Conservation (phyloP, 1,140 invertebrate genomes). For the Babylonia areolata region DNA sequence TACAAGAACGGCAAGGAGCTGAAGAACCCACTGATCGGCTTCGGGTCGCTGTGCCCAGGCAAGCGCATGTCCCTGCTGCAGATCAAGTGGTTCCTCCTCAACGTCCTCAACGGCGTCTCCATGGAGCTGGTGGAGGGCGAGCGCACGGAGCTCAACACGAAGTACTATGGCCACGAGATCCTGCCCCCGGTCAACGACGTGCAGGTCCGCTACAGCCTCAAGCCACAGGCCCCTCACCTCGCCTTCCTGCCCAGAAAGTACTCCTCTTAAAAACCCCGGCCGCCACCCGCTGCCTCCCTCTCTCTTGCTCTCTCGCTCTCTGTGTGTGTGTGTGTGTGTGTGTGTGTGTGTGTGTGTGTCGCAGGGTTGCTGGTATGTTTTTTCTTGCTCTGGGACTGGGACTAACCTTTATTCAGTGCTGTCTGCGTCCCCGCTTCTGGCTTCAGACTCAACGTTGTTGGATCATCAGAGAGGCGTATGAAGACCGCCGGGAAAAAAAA, state of each 20-base stretch:
- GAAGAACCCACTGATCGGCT: constrained; percentile 72
- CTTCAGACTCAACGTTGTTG: too few species aligned
- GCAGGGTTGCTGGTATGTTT: too few species aligned
- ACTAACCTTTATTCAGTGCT: too few species aligned
- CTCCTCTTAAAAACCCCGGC: constrained; percentile 5
- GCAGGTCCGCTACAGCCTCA: constrained; percentile 54
- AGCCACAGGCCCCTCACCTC: constrained; percentile 49
- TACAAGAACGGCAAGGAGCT: constrained; percentile 71
- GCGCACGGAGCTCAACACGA: constrained; percentile 61
- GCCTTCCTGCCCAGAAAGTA: constrained; percentile 45
- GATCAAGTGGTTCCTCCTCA: constrained; percentile 73
- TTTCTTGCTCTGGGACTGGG: too few species aligned
- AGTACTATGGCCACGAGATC: constrained; percentile 75
- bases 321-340: background rate
- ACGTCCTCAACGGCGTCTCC: constrained; percentile 69
- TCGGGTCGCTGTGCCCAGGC: constrained; percentile 74
- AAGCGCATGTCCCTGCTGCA: constrained; percentile 72
- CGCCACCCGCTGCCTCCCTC: background rate
- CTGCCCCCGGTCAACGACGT: constrained; percentile 74
- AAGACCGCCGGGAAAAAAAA: background rate
- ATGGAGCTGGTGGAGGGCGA: constrained; percentile 69
- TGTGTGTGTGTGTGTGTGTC: too few species aligned
- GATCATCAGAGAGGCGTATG: too few species aligned
- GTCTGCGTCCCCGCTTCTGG: too few species aligned
- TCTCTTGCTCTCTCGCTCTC: background rate